These are phyloP conservation scores for Himalopsyche japonica DNA, from an alignment of 2,888 invertebrate species.

Conservation along the genomic window DNA sequence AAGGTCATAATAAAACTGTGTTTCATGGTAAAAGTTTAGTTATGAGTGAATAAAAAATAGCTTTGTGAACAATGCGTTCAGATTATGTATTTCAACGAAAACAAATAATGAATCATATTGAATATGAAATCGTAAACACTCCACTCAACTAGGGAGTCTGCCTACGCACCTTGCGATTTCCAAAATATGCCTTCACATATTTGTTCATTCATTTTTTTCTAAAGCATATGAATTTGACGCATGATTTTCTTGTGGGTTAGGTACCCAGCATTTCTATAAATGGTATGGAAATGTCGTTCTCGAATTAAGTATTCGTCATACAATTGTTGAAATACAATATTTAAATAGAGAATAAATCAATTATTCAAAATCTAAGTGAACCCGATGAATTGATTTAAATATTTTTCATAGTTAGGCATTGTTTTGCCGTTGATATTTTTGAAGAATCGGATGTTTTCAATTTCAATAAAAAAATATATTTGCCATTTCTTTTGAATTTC, in stretches of 20 bases:
- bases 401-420: neutral
- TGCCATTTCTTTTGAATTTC: too few relatives aligned
- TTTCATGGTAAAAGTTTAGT: too few relatives aligned
- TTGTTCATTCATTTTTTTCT: neutral
- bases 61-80: too few relatives aligned
- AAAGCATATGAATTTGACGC: neutral
- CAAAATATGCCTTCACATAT: neutral
- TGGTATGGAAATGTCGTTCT: neutral
- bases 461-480: too few relatives aligned
- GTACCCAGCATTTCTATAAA: neutral
- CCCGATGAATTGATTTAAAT: neutral
- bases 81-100: too few relatives aligned
- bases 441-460: too few relatives aligned
- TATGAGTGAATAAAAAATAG: too few relatives aligned
- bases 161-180: neutral
- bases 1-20: too few relatives aligned
- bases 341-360: neutral
- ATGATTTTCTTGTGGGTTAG: neutral
- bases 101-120: neutral
- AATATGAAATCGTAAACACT: neutral
- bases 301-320: neutral
- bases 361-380: neutral
- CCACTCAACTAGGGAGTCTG: neutral
- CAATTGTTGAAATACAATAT: neutral
- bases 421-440: too few relatives aligned